A percentile compares a stretch with the other conserved stretches of the same genome.
Evolutionary conservation across 2,888 invertebrate species (phyloP).

Genomic region (Aleiodes leptofemur): DNA sequence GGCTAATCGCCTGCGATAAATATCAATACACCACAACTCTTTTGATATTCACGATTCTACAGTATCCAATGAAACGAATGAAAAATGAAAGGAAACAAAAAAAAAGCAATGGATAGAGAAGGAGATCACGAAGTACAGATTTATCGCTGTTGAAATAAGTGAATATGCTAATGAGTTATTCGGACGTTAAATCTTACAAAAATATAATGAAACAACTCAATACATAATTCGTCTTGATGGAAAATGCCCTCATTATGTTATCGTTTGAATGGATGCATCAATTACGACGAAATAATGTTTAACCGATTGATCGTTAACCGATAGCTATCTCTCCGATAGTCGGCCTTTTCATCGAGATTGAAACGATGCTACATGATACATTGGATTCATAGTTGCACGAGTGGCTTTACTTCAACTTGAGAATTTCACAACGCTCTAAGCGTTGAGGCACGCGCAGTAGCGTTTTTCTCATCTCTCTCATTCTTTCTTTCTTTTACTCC

Average conservation of each 20-base stretch:
- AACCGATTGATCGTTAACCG: conserved; percentile 31
- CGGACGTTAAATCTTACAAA: background rate
- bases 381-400: conserved; percentile 29
- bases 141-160: conserved; percentile 10
- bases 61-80: background rate
- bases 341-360: conserved; percentile 23
- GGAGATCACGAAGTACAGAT: conserved; percentile 2
- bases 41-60: conserved; percentile 9
- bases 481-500: conserved; percentile 20
- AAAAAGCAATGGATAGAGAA: too few species aligned
- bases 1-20: conserved; percentile 10
- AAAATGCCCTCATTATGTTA: conserved; percentile 28
- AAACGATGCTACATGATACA: conserved; percentile 19
- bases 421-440: conserved; percentile 16
- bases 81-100: too few species aligned
- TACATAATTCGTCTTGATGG: conserved; percentile 11
- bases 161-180: conserved; percentile 6
- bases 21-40: conserved; percentile 18
- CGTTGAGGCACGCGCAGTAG: background rate
- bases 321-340: conserved; percentile 27
- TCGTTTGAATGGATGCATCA: conserved; percentile 19
- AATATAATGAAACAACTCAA: conserved; percentile 12
- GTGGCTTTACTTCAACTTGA: background rate
- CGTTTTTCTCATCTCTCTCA: conserved; percentile 3
- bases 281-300: conserved; percentile 29